phyloP scores from a whole-genome alignment of 2,888 invertebrate species.

The Tribolium freemani region DNA sequence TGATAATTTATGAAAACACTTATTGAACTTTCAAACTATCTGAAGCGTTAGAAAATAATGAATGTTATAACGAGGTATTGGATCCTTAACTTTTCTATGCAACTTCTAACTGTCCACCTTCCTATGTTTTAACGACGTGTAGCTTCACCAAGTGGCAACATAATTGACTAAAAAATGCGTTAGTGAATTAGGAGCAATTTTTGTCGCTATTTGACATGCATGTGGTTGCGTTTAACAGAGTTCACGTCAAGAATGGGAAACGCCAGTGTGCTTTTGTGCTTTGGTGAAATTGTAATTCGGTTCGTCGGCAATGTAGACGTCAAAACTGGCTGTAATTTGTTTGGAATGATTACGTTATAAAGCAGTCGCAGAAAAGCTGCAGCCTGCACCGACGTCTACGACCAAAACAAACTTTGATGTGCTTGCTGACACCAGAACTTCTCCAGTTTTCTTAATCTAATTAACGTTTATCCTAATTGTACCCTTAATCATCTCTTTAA shows the following conservation, averaged over 20 bases:
- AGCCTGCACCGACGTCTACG: constrained; percentile 16
- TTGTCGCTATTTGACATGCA: constrained; percentile 17
- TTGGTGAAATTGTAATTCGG: constrained; percentile 27
- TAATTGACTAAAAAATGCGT: neutral
- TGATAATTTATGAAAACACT: constrained; percentile 11
- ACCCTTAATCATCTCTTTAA: constrained; percentile 19
- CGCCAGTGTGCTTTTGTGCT: constrained; percentile 19
- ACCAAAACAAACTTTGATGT: constrained; percentile 28
- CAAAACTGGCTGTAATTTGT: constrained; percentile 34
- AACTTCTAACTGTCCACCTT: neutral
- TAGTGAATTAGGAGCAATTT: constrained; percentile 15
- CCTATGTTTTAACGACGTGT: neutral
- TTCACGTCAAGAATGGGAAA: constrained; percentile 16
- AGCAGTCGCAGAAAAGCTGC: constrained; percentile 6
- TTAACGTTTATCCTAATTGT: constrained; percentile 34
- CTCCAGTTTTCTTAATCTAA: constrained; percentile 22
- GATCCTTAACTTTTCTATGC: neutral
- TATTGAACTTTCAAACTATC: constrained; percentile 8
- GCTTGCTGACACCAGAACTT: constrained; percentile 12
- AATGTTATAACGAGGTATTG: neutral
- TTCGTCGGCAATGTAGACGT: constrained; percentile 23
- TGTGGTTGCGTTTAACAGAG: constrained; percentile 14
- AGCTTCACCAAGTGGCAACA: neutral
- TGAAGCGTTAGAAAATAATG: constrained; percentile 4
- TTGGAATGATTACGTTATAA: constrained; percentile 24